Percentiles rank a stretch among this genome's conserved stretches.
phyloP scores from a whole-genome alignment of 1,140 invertebrate genomes.

The Solenopsis invicta region DNA sequence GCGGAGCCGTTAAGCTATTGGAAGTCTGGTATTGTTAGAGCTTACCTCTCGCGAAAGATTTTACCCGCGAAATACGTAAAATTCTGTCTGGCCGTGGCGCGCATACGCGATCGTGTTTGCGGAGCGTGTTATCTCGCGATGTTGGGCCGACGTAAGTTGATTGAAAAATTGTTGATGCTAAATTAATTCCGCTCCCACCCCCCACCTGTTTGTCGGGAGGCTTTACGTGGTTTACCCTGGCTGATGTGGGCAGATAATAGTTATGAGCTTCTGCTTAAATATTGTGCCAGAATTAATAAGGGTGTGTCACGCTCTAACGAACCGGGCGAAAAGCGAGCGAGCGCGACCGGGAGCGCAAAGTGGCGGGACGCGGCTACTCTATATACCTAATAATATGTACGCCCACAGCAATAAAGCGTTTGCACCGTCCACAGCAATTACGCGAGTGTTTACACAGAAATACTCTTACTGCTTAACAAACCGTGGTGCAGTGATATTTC shows the following conservation, averaged over 20 bases:
- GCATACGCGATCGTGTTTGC: background rate
- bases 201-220: constrained; percentile 37
- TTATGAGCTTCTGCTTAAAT: constrained; percentile 71
- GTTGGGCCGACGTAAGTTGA: background rate
- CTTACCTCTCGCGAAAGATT: constrained; percentile 2
- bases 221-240: constrained; percentile 42
- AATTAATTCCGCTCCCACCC: constrained; percentile 37
- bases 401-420: constrained; percentile 60
- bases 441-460: constrained; percentile 73
- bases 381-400: constrained; percentile 64
- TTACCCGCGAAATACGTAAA: background rate
- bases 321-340: constrained; percentile 71
- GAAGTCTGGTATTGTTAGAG: constrained; percentile 58
- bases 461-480: constrained; percentile 60
- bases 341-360: constrained; percentile 39
- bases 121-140: background rate
- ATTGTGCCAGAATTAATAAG: constrained; percentile 77
- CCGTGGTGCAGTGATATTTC: constrained; percentile 70
- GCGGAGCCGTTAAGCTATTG: constrained; percentile 33
- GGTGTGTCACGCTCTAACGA: constrained; percentile 76
- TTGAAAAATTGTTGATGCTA: constrained; percentile 50
- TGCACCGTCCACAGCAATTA: constrained; percentile 75
- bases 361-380: constrained; percentile 27
- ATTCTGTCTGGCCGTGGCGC: background rate
- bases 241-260: constrained; percentile 40